Evolutionary conservation across 1,140 invertebrate genomes (phyloP).

Genomic region (Melanaphis sacchari): DNA sequence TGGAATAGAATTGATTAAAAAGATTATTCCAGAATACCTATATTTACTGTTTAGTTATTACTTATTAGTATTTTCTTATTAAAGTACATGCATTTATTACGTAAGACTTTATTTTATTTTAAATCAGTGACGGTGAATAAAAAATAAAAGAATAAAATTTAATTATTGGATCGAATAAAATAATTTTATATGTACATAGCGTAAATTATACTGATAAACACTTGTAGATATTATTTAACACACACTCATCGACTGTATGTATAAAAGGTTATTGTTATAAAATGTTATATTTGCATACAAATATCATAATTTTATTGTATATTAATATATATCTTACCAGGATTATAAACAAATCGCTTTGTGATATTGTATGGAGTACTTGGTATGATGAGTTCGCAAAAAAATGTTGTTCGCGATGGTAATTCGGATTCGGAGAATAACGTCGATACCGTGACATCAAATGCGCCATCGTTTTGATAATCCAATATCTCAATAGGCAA

Average conservation of each 20-base stretch:
- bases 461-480: conserved; percentile 22
- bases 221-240: neutral
- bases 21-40: no score
- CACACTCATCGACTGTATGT: neutral
- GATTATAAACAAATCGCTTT: conserved; percentile 32
- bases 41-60: no score
- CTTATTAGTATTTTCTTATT: no score
- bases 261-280: neutral
- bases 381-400: conserved; percentile 24
- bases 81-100: no score
- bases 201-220: neutral
- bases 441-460: neutral
- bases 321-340: neutral
- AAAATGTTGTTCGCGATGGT: conserved; percentile 2
- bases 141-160: neutral
- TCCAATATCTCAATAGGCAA: conserved; percentile 22
- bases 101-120: neutral
- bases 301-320: neutral
- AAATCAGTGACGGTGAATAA: neutral
- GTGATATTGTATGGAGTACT: conserved; percentile 23
- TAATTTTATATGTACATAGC: neutral
- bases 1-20: no score
- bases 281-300: neutral
- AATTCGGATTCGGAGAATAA: conserved; percentile 41
- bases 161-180: neutral